Conservation (phyloP, 2,797 vertebrate genomes). For the Acestrorhynchus altus region DNA sequence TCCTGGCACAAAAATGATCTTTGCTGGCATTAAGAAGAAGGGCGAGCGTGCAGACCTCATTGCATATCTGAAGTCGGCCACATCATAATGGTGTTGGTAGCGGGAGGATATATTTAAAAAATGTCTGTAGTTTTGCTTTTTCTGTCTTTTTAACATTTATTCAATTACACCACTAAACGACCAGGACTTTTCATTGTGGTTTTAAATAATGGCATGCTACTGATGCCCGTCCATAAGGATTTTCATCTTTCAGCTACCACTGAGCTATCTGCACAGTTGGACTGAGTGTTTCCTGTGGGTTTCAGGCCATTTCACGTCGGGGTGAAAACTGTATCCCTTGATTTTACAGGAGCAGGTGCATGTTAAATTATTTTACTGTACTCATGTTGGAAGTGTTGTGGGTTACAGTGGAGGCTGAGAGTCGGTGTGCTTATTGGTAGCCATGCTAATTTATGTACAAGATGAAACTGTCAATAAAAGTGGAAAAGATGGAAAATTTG, state of each 20-base stretch:
- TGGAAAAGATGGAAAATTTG: not conserved
- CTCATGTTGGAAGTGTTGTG: conserved; percentile 15
- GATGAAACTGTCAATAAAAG: conserved; percentile 43
- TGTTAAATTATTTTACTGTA: conserved; percentile 48
- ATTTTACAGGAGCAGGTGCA: conserved; percentile 48
- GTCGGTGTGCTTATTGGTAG: conserved; percentile 24
- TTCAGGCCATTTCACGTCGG: conserved; percentile 29
- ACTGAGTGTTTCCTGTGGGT: conserved; percentile 32
- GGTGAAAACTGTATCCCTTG: conserved; percentile 36
- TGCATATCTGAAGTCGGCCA: conserved; percentile 84
- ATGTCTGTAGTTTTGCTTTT: conserved; percentile 51
- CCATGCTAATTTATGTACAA: conserved; percentile 2
- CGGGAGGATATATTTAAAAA: conserved; percentile 63
- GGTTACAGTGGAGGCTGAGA: not conserved
- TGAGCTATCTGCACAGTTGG: conserved; percentile 26
- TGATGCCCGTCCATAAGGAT: conserved; percentile 11
- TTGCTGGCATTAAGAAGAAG: conserved; percentile 90
- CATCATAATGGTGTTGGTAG: conserved; percentile 69
- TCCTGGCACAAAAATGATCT: conserved; percentile 89
- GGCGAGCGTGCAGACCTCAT: conserved; percentile 83
- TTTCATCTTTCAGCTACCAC: conserved; percentile 9
- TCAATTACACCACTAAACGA: conserved; percentile 22
- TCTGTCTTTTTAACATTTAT: conserved; percentile 39
- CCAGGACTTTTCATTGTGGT: conserved; percentile 26
- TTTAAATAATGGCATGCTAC: conserved; percentile 12